These are phyloP conservation scores for Dasysyrphus tricinctus DNA, from an alignment of 2,888 invertebrate species.

Conservation along the genomic window DNA sequence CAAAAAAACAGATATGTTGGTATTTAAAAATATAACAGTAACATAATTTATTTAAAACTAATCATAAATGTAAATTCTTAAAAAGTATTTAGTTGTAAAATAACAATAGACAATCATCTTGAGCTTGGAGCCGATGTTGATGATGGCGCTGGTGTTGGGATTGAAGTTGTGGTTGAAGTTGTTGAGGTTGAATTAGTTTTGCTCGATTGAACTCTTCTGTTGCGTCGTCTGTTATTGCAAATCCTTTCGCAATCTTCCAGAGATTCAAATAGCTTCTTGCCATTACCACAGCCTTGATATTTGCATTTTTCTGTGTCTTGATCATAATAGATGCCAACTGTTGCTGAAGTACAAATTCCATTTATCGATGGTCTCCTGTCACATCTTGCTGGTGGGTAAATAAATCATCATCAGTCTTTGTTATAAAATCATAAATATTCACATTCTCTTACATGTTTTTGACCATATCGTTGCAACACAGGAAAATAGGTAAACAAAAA, in stretches of 20 bases:
- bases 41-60: conserved; percentile 38
- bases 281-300: conserved; percentile 80
- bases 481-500: conserved; percentile 75
- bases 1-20: neutral
- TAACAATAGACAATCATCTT: neutral
- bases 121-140: conserved; percentile 10
- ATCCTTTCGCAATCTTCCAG: conserved; percentile 81
- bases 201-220: conserved; percentile 37
- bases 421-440: neutral
- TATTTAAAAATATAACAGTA: neutral
- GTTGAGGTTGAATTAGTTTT: conserved; percentile 20
- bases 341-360: conserved; percentile 79
- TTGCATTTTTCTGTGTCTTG: conserved; percentile 80
- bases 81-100: neutral
- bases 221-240: conserved; percentile 79
- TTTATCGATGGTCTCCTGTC: conserved; percentile 79
- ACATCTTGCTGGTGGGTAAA: conserved; percentile 78
- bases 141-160: neutral
- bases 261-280: conserved; percentile 78
- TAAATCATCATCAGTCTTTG: neutral
- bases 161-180: neutral
- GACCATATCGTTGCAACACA: conserved; percentile 60
- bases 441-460: conserved; percentile 68
- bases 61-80: neutral
- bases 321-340: conserved; percentile 81